Percentiles rank a stretch among this genome's conserved stretches.
Conservation (phyloP, 2,797 vertebrate genomes). For the Xiphorhynchus erythropygius region DNA sequence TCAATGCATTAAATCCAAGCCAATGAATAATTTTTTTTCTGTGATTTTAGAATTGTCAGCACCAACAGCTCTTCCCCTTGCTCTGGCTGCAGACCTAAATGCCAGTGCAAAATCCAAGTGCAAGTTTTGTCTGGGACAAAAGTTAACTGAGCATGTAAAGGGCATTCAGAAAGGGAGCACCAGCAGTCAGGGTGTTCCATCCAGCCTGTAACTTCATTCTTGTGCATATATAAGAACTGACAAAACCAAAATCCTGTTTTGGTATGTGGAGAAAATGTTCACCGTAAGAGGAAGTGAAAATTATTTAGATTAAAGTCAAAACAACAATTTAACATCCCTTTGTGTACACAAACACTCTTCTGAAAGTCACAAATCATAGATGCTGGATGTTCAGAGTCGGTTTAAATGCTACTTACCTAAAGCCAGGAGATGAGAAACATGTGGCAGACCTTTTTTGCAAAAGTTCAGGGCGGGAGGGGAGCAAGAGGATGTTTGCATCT, state of each 20-base stretch:
- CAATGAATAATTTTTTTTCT: neutral
- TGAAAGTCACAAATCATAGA: constrained; percentile 75
- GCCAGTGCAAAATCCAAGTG: neutral
- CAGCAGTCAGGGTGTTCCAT: neutral
- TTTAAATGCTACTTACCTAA: constrained; percentile 77
- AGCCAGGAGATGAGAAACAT: constrained; percentile 78
- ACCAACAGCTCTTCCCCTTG: neutral
- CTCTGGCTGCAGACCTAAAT: neutral
- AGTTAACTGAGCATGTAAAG: neutral
- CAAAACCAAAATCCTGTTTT: constrained; percentile 27
- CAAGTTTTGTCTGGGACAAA: neutral
- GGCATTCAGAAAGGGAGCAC: neutral
- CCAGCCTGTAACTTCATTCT: neutral
- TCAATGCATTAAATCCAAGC: neutral
- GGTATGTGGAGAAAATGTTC: constrained; percentile 32
- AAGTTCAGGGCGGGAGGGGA: constrained; percentile 59
- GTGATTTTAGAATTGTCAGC: neutral
- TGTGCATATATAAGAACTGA: neutral
- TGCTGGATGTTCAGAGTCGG: constrained; percentile 59
- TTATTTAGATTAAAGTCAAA: constrained; percentile 71
- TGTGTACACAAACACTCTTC: constrained; percentile 75
- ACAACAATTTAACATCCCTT: constrained; percentile 75
- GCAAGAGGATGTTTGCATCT: constrained; percentile 72
- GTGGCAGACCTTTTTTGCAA: constrained; percentile 71
- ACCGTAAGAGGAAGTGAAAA: constrained; percentile 53